Conservation (phyloP, 1,140 invertebrate species). For the Epicauta chinensis region DNA sequence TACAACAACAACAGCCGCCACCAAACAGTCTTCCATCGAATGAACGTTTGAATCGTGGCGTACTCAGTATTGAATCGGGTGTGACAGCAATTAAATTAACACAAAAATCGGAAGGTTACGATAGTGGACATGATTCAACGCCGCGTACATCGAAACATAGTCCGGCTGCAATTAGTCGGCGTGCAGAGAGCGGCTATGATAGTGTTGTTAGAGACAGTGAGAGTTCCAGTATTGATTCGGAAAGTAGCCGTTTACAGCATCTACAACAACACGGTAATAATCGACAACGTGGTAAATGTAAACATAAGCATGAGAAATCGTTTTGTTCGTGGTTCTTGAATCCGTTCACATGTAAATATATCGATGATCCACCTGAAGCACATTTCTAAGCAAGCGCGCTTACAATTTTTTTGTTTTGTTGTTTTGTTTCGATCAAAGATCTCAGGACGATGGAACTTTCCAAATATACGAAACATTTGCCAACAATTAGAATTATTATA, state of each 20-base stretch:
- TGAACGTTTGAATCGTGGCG: constrained; percentile 48
- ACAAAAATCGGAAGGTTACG: constrained; percentile 62
- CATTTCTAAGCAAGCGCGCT: constrained; percentile 35
- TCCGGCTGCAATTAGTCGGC: constrained; percentile 61
- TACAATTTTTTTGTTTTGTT: constrained; percentile 5
- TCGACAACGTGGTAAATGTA: constrained; percentile 43
- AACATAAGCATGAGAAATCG: constrained; percentile 52
- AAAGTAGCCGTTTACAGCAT: constrained; percentile 56
- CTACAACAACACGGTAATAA: constrained; percentile 45
- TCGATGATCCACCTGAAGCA: constrained; percentile 47
- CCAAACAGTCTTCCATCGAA: constrained; percentile 48
- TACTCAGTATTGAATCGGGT: constrained; percentile 52
- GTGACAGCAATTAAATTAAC: constrained; percentile 47
- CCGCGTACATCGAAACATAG: constrained; percentile 72
- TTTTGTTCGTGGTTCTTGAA: constrained; percentile 59
- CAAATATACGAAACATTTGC: too few relatives aligned
- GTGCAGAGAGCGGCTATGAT: constrained; percentile 82
- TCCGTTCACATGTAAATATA: constrained; percentile 64
- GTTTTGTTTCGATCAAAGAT: too few relatives aligned
- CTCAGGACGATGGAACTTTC: too few relatives aligned
- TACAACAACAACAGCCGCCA: constrained; percentile 45
- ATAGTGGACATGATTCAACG: constrained; percentile 71
- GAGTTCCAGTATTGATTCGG: constrained; percentile 75
- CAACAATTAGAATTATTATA: too few relatives aligned
- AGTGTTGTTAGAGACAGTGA: constrained; percentile 80